A percentile compares a stretch with the other conserved stretches of the same genome.
Evolutionary conservation across 1,140 invertebrate genomes (phyloP).

Genomic region (Campoletis sonorensis): DNA sequence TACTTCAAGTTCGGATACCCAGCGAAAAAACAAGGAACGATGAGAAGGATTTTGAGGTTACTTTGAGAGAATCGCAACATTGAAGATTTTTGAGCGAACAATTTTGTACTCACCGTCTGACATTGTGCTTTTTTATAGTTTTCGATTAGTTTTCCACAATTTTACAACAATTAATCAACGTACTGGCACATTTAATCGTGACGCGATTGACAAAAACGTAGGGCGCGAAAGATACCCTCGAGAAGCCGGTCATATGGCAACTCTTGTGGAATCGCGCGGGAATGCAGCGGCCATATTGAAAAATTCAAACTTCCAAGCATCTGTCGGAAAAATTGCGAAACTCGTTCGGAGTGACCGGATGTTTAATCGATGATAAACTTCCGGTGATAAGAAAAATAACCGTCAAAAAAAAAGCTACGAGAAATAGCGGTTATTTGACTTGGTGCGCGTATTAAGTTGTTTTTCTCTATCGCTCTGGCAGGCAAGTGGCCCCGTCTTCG

Average conservation of each 20-base stretch:
- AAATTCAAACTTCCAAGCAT: neutral
- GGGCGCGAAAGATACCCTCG: neutral
- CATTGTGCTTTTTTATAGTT: neutral
- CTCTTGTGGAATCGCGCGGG: neutral
- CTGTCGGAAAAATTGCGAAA: too few species aligned
- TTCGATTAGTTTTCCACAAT: neutral
- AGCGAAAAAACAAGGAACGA: neutral
- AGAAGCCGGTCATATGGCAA: conserved; percentile 39
- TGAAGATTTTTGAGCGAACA: neutral
- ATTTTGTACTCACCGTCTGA: conserved; percentile 17
- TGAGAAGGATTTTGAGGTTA: conserved; percentile 17
- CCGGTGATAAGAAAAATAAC: too few species aligned
- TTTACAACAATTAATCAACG: neutral
- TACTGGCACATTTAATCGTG: too few species aligned
- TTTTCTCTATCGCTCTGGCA: too few species aligned
- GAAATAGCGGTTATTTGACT: too few species aligned
- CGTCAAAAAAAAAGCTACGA: too few species aligned
- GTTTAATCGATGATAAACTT: too few species aligned
- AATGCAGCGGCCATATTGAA: neutral
- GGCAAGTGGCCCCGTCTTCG: too few species aligned
- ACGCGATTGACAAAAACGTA: neutral
- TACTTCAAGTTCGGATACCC: neutral
- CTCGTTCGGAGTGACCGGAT: too few species aligned
- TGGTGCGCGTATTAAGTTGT: too few species aligned
- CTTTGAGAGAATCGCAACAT: neutral